These are phyloP conservation scores for Squalus acanthias DNA, from an alignment of 2,797 vertebrate genomes.

Conservation along the genomic window DNA sequence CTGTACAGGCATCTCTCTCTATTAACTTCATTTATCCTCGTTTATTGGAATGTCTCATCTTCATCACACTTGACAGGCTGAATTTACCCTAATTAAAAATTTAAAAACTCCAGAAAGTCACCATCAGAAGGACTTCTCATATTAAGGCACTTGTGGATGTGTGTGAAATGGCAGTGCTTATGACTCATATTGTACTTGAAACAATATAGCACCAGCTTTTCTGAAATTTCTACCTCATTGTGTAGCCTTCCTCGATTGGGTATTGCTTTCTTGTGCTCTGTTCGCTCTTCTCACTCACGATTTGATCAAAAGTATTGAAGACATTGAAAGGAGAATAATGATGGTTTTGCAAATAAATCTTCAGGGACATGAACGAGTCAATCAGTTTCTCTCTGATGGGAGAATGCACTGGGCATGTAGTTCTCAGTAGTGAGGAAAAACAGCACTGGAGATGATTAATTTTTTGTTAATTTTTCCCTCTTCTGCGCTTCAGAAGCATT, in stretches of 20 bases:
- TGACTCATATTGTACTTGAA: not conserved
- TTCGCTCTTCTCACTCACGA: not conserved
- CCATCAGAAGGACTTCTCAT: not conserved
- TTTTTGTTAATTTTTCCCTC: not conserved
- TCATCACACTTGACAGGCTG: not conserved
- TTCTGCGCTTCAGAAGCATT: not conserved
- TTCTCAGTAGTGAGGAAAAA: not conserved
- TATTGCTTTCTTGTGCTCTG: not conserved
- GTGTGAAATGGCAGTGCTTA: not conserved
- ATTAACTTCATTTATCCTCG: not conserved
- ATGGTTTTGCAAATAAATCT: not conserved
- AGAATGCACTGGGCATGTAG: not conserved
- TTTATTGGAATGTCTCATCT: not conserved
- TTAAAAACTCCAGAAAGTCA: not conserved
- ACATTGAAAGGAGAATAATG: conserved; percentile 6
- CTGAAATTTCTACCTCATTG: not conserved
- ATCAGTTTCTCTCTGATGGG: not conserved
- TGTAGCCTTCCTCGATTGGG: no score
- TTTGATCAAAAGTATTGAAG: not conserved
- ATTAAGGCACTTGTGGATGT: not conserved
- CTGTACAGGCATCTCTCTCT: not conserved
- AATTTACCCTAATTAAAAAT: not conserved
- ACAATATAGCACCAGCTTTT: not conserved
- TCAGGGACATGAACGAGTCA: not conserved
- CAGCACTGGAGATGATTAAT: not conserved